Percentiles rank a stretch among this genome's conserved stretches.
Conservation (phyloP, 2,113 vertebrate genomes). For the Rhea americana region DNA sequence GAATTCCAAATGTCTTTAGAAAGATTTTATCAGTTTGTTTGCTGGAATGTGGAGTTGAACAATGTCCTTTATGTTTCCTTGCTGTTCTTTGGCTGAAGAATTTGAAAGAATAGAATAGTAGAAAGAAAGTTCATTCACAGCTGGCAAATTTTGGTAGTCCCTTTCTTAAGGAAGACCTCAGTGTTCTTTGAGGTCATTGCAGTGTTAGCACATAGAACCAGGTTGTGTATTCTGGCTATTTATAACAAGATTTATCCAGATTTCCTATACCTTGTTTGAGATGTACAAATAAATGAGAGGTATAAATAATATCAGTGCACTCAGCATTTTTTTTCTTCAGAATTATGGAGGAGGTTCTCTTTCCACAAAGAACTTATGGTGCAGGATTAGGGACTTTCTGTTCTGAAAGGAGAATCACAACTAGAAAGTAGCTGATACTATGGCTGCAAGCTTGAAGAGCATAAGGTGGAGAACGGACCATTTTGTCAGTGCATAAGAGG, state of each 20-base stretch:
- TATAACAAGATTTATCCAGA: not conserved
- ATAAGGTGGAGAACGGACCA: not conserved
- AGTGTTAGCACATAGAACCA: not conserved
- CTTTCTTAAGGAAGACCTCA: not conserved
- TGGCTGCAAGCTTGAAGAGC: not conserved
- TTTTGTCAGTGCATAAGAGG: not conserved
- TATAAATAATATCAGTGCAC: not conserved
- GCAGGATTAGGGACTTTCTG: not conserved
- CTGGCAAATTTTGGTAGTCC: not conserved
- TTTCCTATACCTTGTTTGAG: not conserved
- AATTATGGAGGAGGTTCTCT: not conserved
- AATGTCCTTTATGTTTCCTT: not conserved
- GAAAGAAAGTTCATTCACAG: not conserved
- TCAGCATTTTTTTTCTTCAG: not conserved
- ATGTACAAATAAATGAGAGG: not conserved
- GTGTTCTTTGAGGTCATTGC: not conserved
- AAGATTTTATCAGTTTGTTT: not conserved
- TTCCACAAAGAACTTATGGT: not conserved
- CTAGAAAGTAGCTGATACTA: not conserved
- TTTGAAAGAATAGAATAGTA: not conserved
- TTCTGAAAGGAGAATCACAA: accelerated
- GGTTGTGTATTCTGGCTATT: not conserved
- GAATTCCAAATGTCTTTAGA: not conserved
- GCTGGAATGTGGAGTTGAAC: not conserved
- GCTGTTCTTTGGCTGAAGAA: not conserved